A percentile compares a stretch with the other conserved stretches of the same genome.
Conservation (phyloP, 2,888 invertebrate genomes). For the Spicauda simplicius region DNA sequence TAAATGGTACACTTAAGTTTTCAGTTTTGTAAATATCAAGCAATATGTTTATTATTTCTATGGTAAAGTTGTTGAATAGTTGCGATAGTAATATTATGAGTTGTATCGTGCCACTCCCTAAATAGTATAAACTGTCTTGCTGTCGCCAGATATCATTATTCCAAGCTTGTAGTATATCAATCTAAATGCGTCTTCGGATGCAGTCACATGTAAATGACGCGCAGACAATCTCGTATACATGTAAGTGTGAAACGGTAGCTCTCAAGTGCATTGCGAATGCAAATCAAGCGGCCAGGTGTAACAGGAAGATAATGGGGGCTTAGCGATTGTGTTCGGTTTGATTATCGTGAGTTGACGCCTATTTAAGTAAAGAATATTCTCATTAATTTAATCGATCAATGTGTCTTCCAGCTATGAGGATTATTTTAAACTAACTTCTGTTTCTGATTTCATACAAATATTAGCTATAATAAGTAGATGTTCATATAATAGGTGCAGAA, state of each 20-base stretch:
- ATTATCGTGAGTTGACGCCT: neutral
- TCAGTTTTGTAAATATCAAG: too few relatives aligned
- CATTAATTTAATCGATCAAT: too few relatives aligned
- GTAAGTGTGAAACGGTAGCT: slow-evolving; percentile 56
- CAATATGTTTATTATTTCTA: too few relatives aligned
- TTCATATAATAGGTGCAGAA: too few relatives aligned
- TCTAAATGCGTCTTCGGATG: slow-evolving; percentile 29
- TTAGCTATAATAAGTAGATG: too few relatives aligned
- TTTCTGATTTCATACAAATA: too few relatives aligned
- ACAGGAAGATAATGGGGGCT: slow-evolving; percentile 61
- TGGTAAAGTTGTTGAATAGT: too few relatives aligned
- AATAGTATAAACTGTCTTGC: neutral
- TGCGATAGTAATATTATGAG: too few relatives aligned
- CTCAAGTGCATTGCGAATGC: slow-evolving; percentile 64
- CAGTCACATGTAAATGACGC: slow-evolving; percentile 53
- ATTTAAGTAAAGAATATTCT: too few relatives aligned
- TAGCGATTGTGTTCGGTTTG: slow-evolving; percentile 49
- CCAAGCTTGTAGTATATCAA: slow-evolving; percentile 13
- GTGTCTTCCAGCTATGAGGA: too few relatives aligned
- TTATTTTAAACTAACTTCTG: too few relatives aligned
- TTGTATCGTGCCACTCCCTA: neutral
- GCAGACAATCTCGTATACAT: slow-evolving; percentile 57
- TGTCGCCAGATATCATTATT: neutral
- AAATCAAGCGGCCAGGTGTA: slow-evolving; percentile 72
- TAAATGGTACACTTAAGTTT: too few relatives aligned